Evolutionary conservation across 2,888 invertebrate species (phyloP), one percentile per base, ranked within the genome.

Genomic region (Rotaria magnacalcarata): DNA sequence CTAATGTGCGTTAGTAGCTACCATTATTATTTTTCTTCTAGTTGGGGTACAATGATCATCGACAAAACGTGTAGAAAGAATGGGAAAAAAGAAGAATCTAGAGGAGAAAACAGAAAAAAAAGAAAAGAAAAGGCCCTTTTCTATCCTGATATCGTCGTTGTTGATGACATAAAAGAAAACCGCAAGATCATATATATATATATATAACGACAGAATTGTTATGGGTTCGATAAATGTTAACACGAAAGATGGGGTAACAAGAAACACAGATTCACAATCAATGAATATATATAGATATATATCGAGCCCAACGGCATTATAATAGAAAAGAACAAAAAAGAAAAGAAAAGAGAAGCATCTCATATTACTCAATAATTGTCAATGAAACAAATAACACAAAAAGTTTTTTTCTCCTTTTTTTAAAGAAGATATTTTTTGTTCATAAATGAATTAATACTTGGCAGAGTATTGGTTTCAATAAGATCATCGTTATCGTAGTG

Each of bases 191-290:
- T 67, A 67, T 67, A 27, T 67, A 27, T 67, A 67, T 67, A 67
- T 67, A 27, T 67, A 27, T 67, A 67, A 67, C 41, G 41, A 67
- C 16, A 67, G 67, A 67, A 67, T 67, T 67, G 34, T 34, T 41
- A 19, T 34, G 41, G 67, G 34, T 67, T 19, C 67, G 16, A 67
- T 67, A 67, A 67, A 67, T 67, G 67, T 6, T 67, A 67, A 67
- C 34, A 16, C 27, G 34, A 67, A 67, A 67, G 67, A 67, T 27
- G 27, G 67, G 14, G 27, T 67, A 34, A 67, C 67, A 67, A 67
- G 67, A 67, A 67, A 67, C 34, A 67, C 67, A 67, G 67, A 67
- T 67, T 16, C 67, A 67, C 67, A 67, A 67, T 41, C 67, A 34
- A 67, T 67, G 67, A 67, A 67, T 67, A 67, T 34, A 34, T 34